Evolutionary conservation across 2,113 vertebrate species (phyloP).

Genomic region (Antechinus flavipes): DNA sequence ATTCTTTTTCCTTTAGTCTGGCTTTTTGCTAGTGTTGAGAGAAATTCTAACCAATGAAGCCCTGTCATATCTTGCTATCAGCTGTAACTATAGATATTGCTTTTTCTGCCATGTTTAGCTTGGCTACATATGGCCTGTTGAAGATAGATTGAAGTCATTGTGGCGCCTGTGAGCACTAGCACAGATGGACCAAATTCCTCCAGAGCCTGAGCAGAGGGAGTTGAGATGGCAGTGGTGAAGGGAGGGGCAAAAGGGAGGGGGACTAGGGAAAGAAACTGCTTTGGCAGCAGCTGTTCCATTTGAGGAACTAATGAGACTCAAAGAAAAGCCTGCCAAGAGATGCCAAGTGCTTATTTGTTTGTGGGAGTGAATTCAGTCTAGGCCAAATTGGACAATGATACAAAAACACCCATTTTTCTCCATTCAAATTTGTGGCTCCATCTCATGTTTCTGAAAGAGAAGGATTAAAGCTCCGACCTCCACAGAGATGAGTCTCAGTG

Average conservation of each 20-base stretch:
- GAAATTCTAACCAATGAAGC: conserved; percentile 7
- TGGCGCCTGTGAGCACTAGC: conserved; percentile 40
- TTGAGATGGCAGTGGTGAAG: neutral
- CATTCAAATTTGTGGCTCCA: conserved; percentile 44
- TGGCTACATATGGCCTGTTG: conserved; percentile 47
- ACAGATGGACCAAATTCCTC: conserved; percentile 63
- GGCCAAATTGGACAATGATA: conserved; percentile 50
- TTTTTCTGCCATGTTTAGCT: conserved; percentile 36
- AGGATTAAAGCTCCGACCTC: neutral
- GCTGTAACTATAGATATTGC: neutral
- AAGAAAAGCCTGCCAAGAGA: conserved; percentile 45
- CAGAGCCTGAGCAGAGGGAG: neutral
- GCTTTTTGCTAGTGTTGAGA: neutral
- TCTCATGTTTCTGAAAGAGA: conserved; percentile 28
- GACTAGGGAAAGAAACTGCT: neutral
- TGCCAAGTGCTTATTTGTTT: conserved; percentile 49
- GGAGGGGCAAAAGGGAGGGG: neutral
- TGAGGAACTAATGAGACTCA: conserved; percentile 67
- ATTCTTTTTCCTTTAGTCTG: neutral
- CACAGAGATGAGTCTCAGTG: neutral
- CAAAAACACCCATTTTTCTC: conserved; percentile 58
- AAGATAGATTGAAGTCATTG: conserved; percentile 19
- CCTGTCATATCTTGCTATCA: neutral
- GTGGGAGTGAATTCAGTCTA: neutral
- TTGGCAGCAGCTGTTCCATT: conserved; percentile 73